These are phyloP conservation scores for Daktulosphaira vitifoliae DNA, from an alignment of 1,140 invertebrate species.

Conservation along the genomic window DNA sequence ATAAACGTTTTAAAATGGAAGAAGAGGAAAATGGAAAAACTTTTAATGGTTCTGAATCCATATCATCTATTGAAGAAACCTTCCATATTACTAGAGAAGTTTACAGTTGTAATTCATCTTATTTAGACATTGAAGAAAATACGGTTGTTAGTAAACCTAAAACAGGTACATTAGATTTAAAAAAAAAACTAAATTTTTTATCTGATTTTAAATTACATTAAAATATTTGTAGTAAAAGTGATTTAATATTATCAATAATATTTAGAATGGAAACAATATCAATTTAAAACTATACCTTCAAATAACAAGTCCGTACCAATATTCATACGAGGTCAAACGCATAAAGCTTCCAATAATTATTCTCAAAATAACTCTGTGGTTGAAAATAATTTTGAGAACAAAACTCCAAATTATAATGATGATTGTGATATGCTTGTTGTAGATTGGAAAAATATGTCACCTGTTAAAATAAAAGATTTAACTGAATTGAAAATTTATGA, in stretches of 20 bases:
- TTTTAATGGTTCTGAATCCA: not conserved
- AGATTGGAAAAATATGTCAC: slow-evolving; percentile 21
- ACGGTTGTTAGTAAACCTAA: no score
- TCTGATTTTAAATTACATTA: no score
- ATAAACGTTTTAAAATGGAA: slow-evolving; percentile 23
- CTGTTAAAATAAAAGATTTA: not conserved
- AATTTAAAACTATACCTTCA: not conserved
- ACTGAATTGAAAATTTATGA: slow-evolving; percentile 8
- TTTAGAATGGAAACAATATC: not conserved
- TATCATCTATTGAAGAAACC: not conserved
- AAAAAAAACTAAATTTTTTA: no score
- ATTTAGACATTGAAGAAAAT: not conserved
- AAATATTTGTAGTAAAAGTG: no score
- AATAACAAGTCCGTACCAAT: slow-evolving; percentile 9
- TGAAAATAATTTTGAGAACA: not conserved
- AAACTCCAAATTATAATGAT: not conserved
- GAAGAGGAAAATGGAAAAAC: not conserved
- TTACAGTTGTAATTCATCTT: not conserved
- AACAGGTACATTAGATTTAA: no score
- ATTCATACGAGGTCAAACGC: slow-evolving; percentile 12
- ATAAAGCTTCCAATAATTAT: not conserved
- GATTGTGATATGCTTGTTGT: slow-evolving; percentile 19
- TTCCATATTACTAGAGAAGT: slow-evolving; percentile 8
- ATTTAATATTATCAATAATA: not conserved
- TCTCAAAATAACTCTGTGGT: not conserved